Conservation (phyloP, 2,113 vertebrate species). For the Heterotilapia buettikoferi region DNA sequence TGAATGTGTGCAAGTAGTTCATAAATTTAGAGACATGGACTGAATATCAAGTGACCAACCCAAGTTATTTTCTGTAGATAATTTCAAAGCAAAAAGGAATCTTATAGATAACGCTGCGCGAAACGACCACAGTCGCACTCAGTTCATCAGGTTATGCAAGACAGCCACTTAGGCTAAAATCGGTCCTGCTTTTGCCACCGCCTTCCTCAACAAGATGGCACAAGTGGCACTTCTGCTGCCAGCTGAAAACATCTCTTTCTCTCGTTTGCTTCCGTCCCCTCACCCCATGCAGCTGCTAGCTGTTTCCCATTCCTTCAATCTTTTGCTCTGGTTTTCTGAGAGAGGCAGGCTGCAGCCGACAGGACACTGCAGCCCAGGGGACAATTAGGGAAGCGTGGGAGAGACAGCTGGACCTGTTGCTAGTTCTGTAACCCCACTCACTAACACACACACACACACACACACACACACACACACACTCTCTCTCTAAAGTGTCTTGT, state of each 20-base stretch:
- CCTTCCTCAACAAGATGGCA: background rate
- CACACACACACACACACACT: background rate
- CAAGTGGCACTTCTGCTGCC: conserved; percentile 6
- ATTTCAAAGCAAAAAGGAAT: background rate
- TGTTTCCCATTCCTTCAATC: background rate
- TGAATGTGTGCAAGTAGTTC: background rate
- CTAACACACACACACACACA: background rate
- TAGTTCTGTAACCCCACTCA: conserved; percentile 1
- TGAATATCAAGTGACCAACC: too few species aligned
- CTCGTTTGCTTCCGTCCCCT: conserved; percentile 1
- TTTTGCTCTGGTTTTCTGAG: conserved; percentile 5
- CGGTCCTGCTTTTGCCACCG: background rate
- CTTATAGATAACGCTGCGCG: accelerated
- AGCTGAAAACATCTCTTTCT: background rate
- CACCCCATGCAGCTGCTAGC: conserved; percentile 31
- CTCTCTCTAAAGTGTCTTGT: background rate
- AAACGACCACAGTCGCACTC: background rate
- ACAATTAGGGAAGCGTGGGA: conserved; percentile 56
- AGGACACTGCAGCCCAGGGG: conserved; percentile 31
- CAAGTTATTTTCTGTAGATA: background rate
- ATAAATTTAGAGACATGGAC: background rate
- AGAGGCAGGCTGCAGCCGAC: conserved; percentile 44
- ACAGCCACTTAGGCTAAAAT: background rate
- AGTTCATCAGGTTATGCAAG: background rate
- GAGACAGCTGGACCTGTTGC: conserved; percentile 52